Evolutionary conservation across 2,797 vertebrate genomes (phyloP).

Genomic region (Cyclopterus lumpus): DNA sequence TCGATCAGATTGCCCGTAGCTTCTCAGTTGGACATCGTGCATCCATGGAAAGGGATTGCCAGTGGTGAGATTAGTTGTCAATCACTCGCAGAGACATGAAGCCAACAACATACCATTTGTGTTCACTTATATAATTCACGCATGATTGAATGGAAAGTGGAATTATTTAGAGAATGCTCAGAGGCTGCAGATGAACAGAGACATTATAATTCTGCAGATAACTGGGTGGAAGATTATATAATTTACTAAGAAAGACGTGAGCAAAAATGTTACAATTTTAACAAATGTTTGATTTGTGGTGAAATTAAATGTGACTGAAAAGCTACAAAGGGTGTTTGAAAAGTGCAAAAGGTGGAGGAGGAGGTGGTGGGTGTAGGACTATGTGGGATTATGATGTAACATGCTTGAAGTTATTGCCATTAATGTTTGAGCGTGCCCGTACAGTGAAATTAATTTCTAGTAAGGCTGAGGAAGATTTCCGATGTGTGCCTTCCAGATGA

Average conservation of each 20-base stretch:
- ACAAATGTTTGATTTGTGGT: not conserved
- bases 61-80: conserved; percentile 65
- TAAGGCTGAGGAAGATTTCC: not conserved
- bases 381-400: not conserved
- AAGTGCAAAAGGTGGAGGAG: not conserved
- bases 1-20: not conserved
- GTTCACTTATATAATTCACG: conserved; percentile 59
- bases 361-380: not conserved
- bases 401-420: not conserved
- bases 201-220: not conserved
- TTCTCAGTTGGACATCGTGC: not conserved
- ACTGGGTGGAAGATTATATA: not conserved
- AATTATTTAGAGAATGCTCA: conserved; percentile 17
- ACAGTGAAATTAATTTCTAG: not conserved
- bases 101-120: conserved; percentile 44
- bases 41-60: conserved; percentile 34
- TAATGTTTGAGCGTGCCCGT: not conserved
- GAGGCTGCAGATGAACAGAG: not conserved
- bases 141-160: conserved; percentile 11
- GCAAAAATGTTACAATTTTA: not conserved
- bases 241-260: too few species aligned
- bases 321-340: not conserved
- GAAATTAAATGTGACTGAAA: not conserved
- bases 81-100: conserved; percentile 47
- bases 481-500: not conserved